Percentiles rank a stretch among this genome's conserved stretches.
Conservation (phyloP, 2,797 vertebrate genomes). For the Gallinago nigripennis region DNA sequence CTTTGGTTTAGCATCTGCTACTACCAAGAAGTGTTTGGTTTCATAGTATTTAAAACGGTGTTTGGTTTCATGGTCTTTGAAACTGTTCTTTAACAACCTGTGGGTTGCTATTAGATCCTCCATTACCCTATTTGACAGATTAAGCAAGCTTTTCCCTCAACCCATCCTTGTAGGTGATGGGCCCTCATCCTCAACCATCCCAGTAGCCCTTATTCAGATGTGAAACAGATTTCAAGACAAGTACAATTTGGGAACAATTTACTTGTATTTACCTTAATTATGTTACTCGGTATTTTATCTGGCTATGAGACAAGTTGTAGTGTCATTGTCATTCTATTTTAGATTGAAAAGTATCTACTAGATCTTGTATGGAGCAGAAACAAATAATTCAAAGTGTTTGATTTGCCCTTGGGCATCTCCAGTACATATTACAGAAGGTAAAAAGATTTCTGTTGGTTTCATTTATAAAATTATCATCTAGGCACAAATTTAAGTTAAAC, state of each 20-base stretch:
- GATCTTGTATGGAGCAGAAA: background rate
- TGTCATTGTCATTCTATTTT: background rate
- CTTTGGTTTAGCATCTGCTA: background rate
- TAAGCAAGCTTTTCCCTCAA: background rate
- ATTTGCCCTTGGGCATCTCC: background rate
- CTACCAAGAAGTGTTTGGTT: background rate
- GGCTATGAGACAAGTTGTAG: background rate
- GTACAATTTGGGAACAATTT: background rate
- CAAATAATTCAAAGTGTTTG: background rate
- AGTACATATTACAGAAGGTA: background rate
- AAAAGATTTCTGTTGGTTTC: background rate
- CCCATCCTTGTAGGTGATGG: background rate
- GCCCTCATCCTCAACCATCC: background rate
- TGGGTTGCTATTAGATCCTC: background rate
- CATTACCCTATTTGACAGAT: background rate
- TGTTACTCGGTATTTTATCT: background rate
- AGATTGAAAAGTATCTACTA: background rate
- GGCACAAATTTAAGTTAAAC: background rate
- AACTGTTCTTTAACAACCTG: background rate
- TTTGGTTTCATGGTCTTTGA: background rate
- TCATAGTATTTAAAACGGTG: background rate
- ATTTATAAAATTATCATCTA: background rate
- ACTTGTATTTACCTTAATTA: background rate
- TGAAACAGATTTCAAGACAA: background rate
- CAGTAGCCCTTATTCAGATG: background rate